These are phyloP conservation scores for Epinotia brunnichana DNA, from an alignment of 2,888 invertebrate species.

Conservation along the genomic window DNA sequence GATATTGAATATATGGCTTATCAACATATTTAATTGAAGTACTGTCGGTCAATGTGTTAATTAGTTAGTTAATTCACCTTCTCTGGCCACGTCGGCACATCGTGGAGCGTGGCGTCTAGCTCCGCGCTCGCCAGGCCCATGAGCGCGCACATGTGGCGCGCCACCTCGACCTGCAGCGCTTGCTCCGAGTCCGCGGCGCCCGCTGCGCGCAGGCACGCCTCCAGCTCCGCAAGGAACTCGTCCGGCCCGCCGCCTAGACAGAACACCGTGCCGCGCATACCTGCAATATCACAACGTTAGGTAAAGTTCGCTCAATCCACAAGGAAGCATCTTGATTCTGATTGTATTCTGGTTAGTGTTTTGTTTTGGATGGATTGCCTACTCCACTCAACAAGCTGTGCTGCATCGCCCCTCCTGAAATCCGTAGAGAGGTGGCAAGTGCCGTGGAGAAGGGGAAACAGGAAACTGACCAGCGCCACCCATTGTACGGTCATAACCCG, in stretches of 20 bases:
- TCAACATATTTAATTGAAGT: not conserved
- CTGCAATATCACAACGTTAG: constrained; percentile 48
- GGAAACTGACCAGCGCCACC: too few relatives aligned
- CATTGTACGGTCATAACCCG: too few relatives aligned
- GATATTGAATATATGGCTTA: not conserved
- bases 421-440: too few relatives aligned
- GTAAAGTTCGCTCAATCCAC: too few relatives aligned
- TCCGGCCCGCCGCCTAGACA: constrained; percentile 63
- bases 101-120: constrained; percentile 49
- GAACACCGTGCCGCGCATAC: constrained; percentile 61
- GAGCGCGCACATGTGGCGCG: constrained; percentile 60
- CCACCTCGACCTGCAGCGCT: constrained; percentile 58
- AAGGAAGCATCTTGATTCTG: too few relatives aligned
- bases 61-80: constrained; percentile 7
- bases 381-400: too few relatives aligned
- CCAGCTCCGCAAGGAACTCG: constrained; percentile 53
- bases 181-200: constrained; percentile 49
- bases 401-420: too few relatives aligned
- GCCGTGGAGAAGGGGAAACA: too few relatives aligned
- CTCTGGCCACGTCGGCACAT: constrained; percentile 27
- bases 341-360: too few relatives aligned
- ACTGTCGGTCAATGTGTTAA: not conserved
- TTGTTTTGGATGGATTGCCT: too few relatives aligned
- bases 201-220: constrained; percentile 52
- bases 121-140: constrained; percentile 51